phyloP scores from a whole-genome alignment of 1,140 invertebrate species.

The Lepidurus apus region DNA sequence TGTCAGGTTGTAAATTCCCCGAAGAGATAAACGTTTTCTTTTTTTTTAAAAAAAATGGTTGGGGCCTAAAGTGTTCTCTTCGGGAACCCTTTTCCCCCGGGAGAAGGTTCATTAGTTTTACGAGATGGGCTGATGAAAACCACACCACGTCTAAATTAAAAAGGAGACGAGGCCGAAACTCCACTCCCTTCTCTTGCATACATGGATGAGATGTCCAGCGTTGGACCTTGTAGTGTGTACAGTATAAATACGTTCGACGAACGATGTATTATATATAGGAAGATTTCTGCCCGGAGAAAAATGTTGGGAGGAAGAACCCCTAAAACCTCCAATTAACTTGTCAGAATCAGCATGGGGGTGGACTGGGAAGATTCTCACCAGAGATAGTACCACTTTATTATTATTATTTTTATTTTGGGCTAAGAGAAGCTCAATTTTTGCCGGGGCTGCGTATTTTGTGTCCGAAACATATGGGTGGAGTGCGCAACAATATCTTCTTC shows the following conservation, averaged over 20 bases:
- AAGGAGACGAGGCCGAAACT: constrained; percentile 13
- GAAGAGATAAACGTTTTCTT: neutral
- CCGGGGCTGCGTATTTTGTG: neutral
- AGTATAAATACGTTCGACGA: neutral
- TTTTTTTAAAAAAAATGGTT: neutral
- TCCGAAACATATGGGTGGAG: constrained; percentile 3
- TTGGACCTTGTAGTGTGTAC: neutral
- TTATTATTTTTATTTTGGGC: neutral
- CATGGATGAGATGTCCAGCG: neutral
- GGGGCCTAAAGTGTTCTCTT: neutral
- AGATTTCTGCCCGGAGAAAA: neutral
- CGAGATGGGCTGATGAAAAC: constrained; percentile 17
- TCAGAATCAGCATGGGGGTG: constrained; percentile 20
- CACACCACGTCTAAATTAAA: constrained; percentile 22
- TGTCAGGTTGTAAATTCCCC: constrained; percentile 8
- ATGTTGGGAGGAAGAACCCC: neutral
- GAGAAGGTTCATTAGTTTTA: constrained; percentile 20
- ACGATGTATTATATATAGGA: neutral
- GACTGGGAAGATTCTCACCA: neutral
- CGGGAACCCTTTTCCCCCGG: neutral
- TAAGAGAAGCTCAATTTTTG: neutral
- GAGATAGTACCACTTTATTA: neutral
- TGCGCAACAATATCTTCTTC: constrained; percentile 15
- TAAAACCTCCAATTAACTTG: constrained; percentile 14
- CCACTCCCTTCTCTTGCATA: constrained; percentile 18